Evolutionary conservation across 2,888 invertebrate species (phyloP).

Genomic region (Pemphredon lugubris): DNA sequence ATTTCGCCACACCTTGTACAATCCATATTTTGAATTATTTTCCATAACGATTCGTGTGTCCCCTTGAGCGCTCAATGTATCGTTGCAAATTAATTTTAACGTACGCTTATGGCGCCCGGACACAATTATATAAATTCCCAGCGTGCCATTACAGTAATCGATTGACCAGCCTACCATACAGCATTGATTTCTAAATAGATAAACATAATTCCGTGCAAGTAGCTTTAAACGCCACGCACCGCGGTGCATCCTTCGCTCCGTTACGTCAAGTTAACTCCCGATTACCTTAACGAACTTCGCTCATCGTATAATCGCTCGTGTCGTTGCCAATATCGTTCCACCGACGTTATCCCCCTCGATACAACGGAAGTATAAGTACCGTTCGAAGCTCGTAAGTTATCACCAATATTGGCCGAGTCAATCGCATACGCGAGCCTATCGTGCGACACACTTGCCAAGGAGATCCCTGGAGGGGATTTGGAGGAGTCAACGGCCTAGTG

Average conservation of each 20-base stretch:
- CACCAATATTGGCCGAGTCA: no score
- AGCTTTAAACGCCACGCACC: conserved; percentile 2
- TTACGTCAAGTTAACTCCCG: conserved; percentile 20
- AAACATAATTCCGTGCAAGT: conserved; percentile 38
- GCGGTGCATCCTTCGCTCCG: conserved; percentile 3
- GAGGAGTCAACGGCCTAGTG: no score
- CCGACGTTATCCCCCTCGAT: neutral
- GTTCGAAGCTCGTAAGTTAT: no score
- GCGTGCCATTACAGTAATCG: conserved; percentile 49
- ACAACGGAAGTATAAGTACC: neutral
- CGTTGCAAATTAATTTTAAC: conserved; percentile 47
- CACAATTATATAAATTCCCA: conserved; percentile 49
- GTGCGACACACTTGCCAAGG: no score
- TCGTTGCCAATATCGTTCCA: neutral
- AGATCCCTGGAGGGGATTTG: no score
- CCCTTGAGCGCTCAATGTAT: conserved; percentile 30
- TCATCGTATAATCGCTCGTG: no score
- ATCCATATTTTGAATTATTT: conserved; percentile 5
- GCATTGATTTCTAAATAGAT: conserved; percentile 37
- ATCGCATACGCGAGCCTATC: no score
- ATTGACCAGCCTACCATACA: conserved; percentile 46
- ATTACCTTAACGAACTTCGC: neutral
- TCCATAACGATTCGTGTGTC: conserved; percentile 16
- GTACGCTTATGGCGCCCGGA: conserved; percentile 37
- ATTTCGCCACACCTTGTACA: no score